phyloP scores from a whole-genome alignment of 1,140 invertebrate species.

The Holotrichia oblita region DNA sequence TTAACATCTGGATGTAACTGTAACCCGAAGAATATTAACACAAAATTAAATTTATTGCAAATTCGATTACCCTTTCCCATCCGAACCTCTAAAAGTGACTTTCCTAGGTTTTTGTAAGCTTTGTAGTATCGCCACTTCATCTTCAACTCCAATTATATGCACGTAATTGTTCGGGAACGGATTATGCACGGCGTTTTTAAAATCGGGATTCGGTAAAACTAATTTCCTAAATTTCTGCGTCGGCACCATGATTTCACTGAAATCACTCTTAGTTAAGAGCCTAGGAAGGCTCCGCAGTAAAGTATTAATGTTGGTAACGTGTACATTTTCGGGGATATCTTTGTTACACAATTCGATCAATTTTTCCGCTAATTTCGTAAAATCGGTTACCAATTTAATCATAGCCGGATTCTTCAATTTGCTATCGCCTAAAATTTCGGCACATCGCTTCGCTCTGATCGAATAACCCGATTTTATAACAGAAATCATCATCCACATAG shows the following conservation, averaged over 20 bases:
- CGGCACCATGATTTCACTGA: slow-evolving; percentile 88
- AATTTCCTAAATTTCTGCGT: slow-evolving; percentile 82
- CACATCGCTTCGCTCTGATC: slow-evolving; percentile 77
- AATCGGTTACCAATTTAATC: slow-evolving; percentile 76
- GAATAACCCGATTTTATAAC: slow-evolving; percentile 84
- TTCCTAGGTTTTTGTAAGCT: slow-evolving; percentile 91
- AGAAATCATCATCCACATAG: slow-evolving; percentile 90
- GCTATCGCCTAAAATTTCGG: slow-evolving; percentile 78
- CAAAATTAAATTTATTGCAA: neutral
- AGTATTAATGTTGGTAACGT: slow-evolving; percentile 70
- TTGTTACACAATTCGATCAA: slow-evolving; percentile 87
- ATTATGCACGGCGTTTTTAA: slow-evolving; percentile 64
- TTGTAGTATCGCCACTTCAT: slow-evolving; percentile 80
- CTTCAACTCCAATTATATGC: slow-evolving; percentile 77
- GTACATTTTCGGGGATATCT: slow-evolving; percentile 65
- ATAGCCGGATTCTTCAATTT: slow-evolving; percentile 70
- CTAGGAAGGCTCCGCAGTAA: slow-evolving; percentile 75
- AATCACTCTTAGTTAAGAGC: slow-evolving; percentile 73
- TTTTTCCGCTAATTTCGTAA: slow-evolving; percentile 81
- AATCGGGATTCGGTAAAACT: slow-evolving; percentile 71
- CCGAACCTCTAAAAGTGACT: slow-evolving; percentile 84
- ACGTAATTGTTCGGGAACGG: slow-evolving; percentile 74
- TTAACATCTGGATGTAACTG: slow-evolving; percentile 89
- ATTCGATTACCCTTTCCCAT: slow-evolving; percentile 72
- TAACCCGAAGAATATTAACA: slow-evolving; percentile 35